Percentiles rank a stretch among this genome's conserved stretches.
phyloP scores from a whole-genome alignment of 1,140 invertebrate genomes.

The Paramacrobiotus metropolitanus region DNA sequence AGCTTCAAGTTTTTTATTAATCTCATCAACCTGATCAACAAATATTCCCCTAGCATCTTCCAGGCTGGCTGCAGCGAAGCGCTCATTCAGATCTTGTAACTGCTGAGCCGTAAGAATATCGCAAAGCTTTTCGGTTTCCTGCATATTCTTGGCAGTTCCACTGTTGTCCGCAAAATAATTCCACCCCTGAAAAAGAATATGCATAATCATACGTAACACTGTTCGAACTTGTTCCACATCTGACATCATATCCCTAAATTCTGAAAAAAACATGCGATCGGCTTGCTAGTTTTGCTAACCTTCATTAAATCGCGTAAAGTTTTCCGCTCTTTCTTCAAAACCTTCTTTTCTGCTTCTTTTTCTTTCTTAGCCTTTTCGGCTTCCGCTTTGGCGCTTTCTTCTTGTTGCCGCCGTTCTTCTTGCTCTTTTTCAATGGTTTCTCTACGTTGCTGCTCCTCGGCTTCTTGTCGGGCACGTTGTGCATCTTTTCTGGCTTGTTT shows the following conservation, averaged over 20 bases:
- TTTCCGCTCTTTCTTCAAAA: constrained; percentile 62
- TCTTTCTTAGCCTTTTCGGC: constrained; percentile 63
- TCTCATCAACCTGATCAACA: constrained; percentile 21
- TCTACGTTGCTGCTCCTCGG: constrained; percentile 18
- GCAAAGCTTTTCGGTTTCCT: constrained; percentile 2
- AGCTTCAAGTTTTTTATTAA: constrained; percentile 12
- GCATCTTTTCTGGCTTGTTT: constrained; percentile 77
- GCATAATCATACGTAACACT: no score
- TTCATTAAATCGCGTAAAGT: constrained; percentile 57
- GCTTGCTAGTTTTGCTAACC: constrained; percentile 26
- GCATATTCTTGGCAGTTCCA: not conserved
- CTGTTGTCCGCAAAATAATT: not conserved
- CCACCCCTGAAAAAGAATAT: not conserved
- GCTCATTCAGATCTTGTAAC: constrained; percentile 40
- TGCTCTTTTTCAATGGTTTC: constrained; percentile 26
- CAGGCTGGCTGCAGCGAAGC: constrained; percentile 46
- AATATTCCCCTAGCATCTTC: constrained; percentile 21
- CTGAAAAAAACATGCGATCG: not conserved
- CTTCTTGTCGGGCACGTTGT: constrained; percentile 19
- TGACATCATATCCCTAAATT: not conserved
- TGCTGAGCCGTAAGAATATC: constrained; percentile 15
- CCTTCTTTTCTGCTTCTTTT: constrained; percentile 53
- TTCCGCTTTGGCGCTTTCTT: constrained; percentile 50
- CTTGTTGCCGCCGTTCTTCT: constrained; percentile 44
- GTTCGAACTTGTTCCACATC: no score